Base-by-base conservation (phyloP, 2,888 invertebrate species). In the Rhingia rostrata region DNA sequence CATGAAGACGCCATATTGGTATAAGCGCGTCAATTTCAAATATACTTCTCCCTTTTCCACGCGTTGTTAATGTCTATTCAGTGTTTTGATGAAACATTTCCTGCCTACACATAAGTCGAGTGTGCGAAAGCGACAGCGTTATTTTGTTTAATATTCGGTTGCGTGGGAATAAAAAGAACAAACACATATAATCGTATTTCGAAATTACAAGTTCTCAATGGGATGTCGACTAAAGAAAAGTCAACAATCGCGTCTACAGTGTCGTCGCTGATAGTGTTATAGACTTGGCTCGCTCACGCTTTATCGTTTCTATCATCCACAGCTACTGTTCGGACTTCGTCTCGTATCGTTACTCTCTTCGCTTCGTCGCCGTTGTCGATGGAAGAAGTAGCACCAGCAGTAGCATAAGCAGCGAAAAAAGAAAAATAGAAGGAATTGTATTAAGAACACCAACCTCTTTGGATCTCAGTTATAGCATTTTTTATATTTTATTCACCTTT, bases 301-400 rank as follows among this genome's bases (percentile, higher is more conserved):
- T 39, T 33, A 2, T 73, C 66, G 60, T 72, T 73, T 63, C 74
- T 69, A 22, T 22, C 1, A 22, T 22, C 69, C 47, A 66, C 70
- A 74, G 58, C 60, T 61, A 47, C 41, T 61, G 60, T 54, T 35
- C 35, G 45, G 1, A 70, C 56, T 10, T 70, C 60, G 69, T 58
- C 22, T 22, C 45, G 60, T 83, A 74, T 80, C 70, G 70, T 66
- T 70, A 61, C 70, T 74, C 66, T 80, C 80, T 84, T 84, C 75
- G 74, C 61, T 75, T 84, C 74, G 70, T 80, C 80, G 80, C 80
- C 61, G 73, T 74, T 84, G 75, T 84, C 74, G 74, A 66, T 84
- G 80, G 74, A 75, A 80, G 84, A 75, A 80, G 74, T 80, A 80
- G 64, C 74, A 84, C 69, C 66, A 79, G 72, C 66, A 43, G 60